phyloP scores from a whole-genome alignment of 2,113 vertebrate species.

The Orientallactaga bullata region DNA sequence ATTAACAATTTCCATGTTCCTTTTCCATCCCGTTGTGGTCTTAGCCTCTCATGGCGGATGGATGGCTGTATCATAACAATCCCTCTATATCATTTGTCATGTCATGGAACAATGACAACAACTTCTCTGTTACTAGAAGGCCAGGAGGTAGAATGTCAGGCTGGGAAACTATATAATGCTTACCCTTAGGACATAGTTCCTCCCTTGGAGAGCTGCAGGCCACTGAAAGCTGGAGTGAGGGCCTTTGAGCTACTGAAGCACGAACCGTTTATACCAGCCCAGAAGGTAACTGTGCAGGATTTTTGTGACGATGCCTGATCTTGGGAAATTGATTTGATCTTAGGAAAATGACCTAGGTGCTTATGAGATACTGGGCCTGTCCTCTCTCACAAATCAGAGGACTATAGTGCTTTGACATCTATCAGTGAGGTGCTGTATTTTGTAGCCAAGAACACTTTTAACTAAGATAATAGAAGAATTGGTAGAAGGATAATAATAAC shows the following conservation, averaged over 20 bases:
- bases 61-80: constrained; percentile 81
- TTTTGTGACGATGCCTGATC: constrained; percentile 55
- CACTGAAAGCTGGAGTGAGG: constrained; percentile 55
- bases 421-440: not conserved
- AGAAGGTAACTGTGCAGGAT: constrained; percentile 57
- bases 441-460: constrained; percentile 7
- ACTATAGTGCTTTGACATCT: not conserved
- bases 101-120: constrained; percentile 76
- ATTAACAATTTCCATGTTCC: constrained; percentile 68
- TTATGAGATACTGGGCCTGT: not conserved
- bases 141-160: constrained; percentile 67
- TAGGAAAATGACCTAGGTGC: constrained; percentile 71
- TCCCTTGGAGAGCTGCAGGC: constrained; percentile 60
- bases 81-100: constrained; percentile 82
- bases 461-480: not conserved
- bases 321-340: constrained; percentile 51
- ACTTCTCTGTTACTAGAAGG: constrained; percentile 73
- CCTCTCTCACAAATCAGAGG: not conserved
- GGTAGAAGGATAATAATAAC: not conserved
- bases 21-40: constrained; percentile 62
- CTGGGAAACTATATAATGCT: constrained; percentile 79
- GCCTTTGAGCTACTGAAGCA: constrained; percentile 63
- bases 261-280: constrained; percentile 52
- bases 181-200: constrained; percentile 71
- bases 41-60: constrained; percentile 77